Base-by-base conservation (phyloP, 2,113 vertebrate species). In the Serilophus lunatus region DNA sequence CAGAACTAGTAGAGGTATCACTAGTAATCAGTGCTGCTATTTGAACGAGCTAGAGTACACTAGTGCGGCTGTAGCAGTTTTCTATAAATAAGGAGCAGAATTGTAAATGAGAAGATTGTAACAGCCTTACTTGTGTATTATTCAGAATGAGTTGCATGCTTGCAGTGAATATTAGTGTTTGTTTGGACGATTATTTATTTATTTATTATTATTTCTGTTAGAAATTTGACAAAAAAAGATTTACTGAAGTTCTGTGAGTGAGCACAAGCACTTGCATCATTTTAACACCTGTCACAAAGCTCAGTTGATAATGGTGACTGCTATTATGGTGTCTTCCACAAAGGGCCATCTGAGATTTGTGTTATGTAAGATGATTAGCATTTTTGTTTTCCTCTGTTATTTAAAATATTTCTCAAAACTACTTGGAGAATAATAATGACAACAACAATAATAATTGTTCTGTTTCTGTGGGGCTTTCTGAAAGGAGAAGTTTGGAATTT, bases 291-390 rank as follows among this genome's bases (percentile, higher is more conserved):
- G 97, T 97, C 90, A 82, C 82, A 7, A 28, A 44, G 56, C 70
- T 96, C 91, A 97, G 92, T n/a, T 91, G 93, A 93, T 96, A 96
- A 96, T 96, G 91, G 91, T 82, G 92, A 87, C 87, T 95, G 90
- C 95, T 96, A 95, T 96, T 47, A 77, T 38, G 86, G 96, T 83
- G 92, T 93, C 95, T 96, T 96, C 88, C 17, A 60, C 89, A 95
- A 90, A 93, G 92, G 97, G 93, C 97, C 97, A 97, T 97, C 98
- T 98, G 98, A 96, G 97, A 92, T 94, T 95, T 98, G 96, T 95
- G 97, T 95, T 96, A 91, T 93, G 90, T 96, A 96, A 86, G 93
- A 97, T 96, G 92, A 91, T 96, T 96, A 97, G 96, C 96, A 97
- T 97, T 97, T 97, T 94, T 92, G 92, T 88, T 94, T 91, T 95